phyloP scores from a whole-genome alignment of 2,797 vertebrate species.

The Tinamus major region DNA sequence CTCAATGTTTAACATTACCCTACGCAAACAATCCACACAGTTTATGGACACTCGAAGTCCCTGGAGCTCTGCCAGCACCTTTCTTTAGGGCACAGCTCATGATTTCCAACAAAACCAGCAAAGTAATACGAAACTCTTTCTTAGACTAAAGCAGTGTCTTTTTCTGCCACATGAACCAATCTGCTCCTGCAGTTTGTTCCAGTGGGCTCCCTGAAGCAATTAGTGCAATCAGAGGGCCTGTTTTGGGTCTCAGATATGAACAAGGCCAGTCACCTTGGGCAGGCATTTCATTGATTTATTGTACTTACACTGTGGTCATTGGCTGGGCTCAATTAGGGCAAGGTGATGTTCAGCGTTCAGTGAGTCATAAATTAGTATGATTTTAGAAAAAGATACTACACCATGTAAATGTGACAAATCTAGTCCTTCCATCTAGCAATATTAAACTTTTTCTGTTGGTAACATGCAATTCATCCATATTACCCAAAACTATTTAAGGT shows the following conservation, averaged over 20 bases:
- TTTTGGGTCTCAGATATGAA: neutral
- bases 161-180: neutral
- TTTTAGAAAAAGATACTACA: neutral
- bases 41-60: neutral
- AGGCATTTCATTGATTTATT: rapidly evolving
- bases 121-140: neutral
- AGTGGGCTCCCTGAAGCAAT: neutral
- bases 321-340: neutral
- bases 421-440: neutral
- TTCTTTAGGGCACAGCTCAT: neutral
- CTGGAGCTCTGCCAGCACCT: neutral
- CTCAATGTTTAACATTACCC: neutral
- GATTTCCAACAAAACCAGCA: slow-evolving; percentile 2
- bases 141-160: neutral
- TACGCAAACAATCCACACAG: neutral
- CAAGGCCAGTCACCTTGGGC: neutral
- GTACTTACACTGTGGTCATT: rapidly evolving
- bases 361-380: neutral
- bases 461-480: neutral
- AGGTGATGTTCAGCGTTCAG: rapidly evolving
- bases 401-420: neutral
- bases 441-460: neutral
- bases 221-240: neutral
- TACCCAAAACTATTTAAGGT: neutral
- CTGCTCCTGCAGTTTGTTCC: neutral